Base-by-base conservation (phyloP, 2,797 vertebrate genomes). In the Phaenicophaeus curvirostris region DNA sequence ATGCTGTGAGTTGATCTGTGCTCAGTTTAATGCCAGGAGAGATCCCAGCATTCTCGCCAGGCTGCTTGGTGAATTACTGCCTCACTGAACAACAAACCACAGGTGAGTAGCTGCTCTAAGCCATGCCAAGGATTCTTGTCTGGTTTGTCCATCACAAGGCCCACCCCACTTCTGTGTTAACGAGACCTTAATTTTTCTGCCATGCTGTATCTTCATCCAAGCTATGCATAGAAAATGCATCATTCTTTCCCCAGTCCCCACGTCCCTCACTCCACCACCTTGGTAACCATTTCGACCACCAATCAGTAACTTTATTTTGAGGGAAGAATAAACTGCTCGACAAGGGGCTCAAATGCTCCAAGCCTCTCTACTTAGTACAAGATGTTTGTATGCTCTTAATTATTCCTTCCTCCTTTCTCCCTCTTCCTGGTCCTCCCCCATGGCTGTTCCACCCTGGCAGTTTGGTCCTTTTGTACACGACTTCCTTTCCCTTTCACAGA, bases 401-500 rank as follows among this genome's bases (percentile, higher is more conserved):
- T 87, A 62, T 86, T 83, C 48, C 41, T 15, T 65, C 33, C 48
- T 81, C 12, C 8, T 68, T 92, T 88, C 72, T 41, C 53, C 71
- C 37, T 62, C 58, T 77, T 53, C 62, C 31, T 85, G 55, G 61
- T 90, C 63, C 59, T 87, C 33, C 69, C 54, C 23, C 53, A 42
- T 23, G 0, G 0, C 31, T 85, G 66, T 86, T 93, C 91, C 11
- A 0, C 87, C 53, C 68, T 11, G 24, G 80, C 87, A 76, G 13
- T n/a, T 83, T 35, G 24, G 44, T 67, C 37, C 68, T 88, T 93
- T 96, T 94, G 50, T 93, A 31, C 44, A 69, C 42, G 44, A 65
- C 94, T 92, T 95, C 90, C 90, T 95, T 93, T 59, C 69, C 59
- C 66, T 95, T 96, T 97, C 93, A 95, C 35, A 44, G 65, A 35